Evolutionary conservation across 2,888 invertebrate species (phyloP).

Genomic region (Tipula helvola): DNA sequence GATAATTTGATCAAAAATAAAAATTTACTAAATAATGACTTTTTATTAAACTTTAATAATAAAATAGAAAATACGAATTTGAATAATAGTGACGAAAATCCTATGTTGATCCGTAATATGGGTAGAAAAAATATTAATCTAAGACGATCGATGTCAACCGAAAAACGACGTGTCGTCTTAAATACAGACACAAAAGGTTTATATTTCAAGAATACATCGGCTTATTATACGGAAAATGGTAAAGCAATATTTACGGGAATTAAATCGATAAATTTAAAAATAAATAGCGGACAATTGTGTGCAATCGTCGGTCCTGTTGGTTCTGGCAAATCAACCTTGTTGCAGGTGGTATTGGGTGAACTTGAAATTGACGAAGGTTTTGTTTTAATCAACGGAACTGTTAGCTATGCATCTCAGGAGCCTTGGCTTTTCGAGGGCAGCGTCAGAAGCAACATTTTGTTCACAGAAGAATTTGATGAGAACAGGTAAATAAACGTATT

Average conservation of each 20-base stretch:
- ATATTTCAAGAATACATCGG: conserved; percentile 10
- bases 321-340: conserved; percentile 59
- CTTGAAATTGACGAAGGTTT: conserved; percentile 47
- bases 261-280: conserved; percentile 13
- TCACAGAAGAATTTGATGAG: conserved; percentile 60
- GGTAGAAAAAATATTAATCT: not conserved
- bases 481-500: conserved; percentile 24
- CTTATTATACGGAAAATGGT: conserved; percentile 4
- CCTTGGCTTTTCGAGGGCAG: conserved; percentile 73
- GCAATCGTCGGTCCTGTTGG: conserved; percentile 58
- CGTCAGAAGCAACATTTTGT: conserved; percentile 84
- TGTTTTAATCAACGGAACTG: conserved; percentile 45
- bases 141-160: not conserved
- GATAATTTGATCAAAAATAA: not conserved
- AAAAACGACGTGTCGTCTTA: not conserved
- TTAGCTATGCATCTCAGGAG: conserved; percentile 70
- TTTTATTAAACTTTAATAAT: not conserved
- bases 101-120: not conserved
- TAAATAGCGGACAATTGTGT: conserved; percentile 13
- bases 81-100: not conserved
- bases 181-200: conserved; percentile 17
- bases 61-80: conserved; percentile 6
- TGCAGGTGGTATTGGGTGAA: conserved; percentile 63
- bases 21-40: not conserved
- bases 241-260: conserved; percentile 8